Conservation (phyloP, 2,888 invertebrate species). For the Pheosia gnoma region DNA sequence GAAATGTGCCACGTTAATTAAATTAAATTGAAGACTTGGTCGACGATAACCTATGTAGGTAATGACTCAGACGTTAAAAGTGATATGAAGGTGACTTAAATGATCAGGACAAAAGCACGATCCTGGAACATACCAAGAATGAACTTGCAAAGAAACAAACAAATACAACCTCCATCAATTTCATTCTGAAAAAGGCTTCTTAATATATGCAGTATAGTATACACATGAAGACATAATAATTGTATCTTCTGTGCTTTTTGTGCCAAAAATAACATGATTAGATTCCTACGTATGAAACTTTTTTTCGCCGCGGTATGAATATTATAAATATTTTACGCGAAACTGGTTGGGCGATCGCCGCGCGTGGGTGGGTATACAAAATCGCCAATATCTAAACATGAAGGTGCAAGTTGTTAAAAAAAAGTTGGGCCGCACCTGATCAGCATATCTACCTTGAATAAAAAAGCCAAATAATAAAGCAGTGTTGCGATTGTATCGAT, state of each 20-base stretch:
- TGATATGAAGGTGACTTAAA: too few relatives aligned
- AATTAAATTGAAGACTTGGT: background rate
- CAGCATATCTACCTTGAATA: slow-evolving; percentile 32
- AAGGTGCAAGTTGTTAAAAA: slow-evolving; percentile 45
- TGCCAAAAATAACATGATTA: slow-evolving; percentile 4
- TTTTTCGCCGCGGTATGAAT: slow-evolving; percentile 18
- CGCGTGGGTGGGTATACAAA: slow-evolving; percentile 46
- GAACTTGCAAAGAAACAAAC: too few relatives aligned
- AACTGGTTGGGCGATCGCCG: slow-evolving; percentile 45
- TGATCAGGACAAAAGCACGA: too few relatives aligned
- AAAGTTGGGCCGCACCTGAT: slow-evolving; percentile 39
- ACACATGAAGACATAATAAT: background rate
- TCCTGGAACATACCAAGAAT: too few relatives aligned
- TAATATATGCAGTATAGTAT: too few relatives aligned
- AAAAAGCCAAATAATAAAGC: slow-evolving; percentile 11
- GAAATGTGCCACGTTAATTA: too few relatives aligned
- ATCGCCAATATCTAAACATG: slow-evolving; percentile 56
- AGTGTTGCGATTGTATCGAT: slow-evolving; percentile 18
- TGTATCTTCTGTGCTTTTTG: background rate
- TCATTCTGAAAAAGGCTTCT: too few relatives aligned
- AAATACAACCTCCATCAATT: too few relatives aligned
- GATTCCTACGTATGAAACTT: slow-evolving; percentile 1
- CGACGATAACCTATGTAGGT: background rate
- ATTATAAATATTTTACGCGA: slow-evolving; percentile 60
- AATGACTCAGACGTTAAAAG: too few relatives aligned